These are phyloP conservation scores for Apteryx owenii DNA, from an alignment of 2,113 vertebrate species.

Conservation along the genomic window DNA sequence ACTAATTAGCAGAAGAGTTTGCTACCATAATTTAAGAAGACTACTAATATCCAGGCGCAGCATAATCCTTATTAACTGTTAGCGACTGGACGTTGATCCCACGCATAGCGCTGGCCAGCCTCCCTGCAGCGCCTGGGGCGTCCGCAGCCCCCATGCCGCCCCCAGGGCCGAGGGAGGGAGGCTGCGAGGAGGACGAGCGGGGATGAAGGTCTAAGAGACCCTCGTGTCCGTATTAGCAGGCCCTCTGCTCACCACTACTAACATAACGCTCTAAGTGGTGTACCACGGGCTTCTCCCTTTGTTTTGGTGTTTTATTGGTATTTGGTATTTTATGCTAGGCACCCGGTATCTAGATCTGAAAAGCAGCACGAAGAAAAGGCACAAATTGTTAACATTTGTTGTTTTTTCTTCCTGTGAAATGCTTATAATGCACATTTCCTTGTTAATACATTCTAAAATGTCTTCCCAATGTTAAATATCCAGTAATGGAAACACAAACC, in stretches of 20 bases:
- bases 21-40: background rate
- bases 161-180: background rate
- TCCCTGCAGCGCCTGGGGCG: background rate
- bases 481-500: conserved; percentile 42
- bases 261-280: background rate
- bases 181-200: rapidly evolving
- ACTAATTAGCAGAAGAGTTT: background rate
- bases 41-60: background rate
- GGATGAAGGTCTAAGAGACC: background rate
- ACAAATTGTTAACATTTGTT: background rate
- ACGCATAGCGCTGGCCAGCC: rapidly evolving
- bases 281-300: background rate
- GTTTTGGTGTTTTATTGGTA: background rate
- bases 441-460: background rate
- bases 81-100: background rate
- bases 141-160: rapidly evolving
- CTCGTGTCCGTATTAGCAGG: rapidly evolving
- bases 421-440: background rate
- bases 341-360: background rate
- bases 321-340: background rate
- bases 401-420: background rate
- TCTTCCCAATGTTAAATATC: conserved; percentile 23
- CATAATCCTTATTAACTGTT: background rate
- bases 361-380: background rate
- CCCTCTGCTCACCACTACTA: background rate